A percentile compares a stretch with the other conserved stretches of the same genome.
Evolutionary conservation across 1,140 invertebrate species (phyloP).

Genomic region (Temnothorax curvispinosus): DNA sequence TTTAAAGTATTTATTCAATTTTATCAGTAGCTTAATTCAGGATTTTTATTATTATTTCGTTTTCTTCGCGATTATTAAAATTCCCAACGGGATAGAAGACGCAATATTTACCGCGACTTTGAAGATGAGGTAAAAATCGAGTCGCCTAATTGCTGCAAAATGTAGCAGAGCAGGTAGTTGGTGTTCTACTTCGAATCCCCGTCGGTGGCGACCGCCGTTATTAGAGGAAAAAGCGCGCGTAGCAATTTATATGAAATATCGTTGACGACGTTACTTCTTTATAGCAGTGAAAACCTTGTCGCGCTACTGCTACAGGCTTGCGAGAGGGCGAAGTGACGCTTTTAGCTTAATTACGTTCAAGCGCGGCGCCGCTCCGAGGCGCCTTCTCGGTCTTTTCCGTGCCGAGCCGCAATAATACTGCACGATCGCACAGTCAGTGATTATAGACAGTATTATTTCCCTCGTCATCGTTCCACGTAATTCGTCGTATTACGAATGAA

Average conservation of each 20-base stretch:
- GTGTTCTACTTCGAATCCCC: slow-evolving; percentile 39
- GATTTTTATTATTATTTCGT: not conserved
- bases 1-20: not conserved
- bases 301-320: slow-evolving; percentile 33
- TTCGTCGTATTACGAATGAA: slow-evolving; percentile 36
- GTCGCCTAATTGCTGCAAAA: slow-evolving; percentile 45
- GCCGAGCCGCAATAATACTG: slow-evolving; percentile 55
- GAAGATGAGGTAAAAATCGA: slow-evolving; percentile 44
- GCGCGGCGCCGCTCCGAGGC: slow-evolving; percentile 32
- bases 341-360: slow-evolving; percentile 60
- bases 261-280: slow-evolving; percentile 60
- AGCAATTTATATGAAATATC: slow-evolving; percentile 61
- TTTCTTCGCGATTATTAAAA: not conserved
- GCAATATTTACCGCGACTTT: not conserved
- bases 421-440: slow-evolving; percentile 35
- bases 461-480: slow-evolving; percentile 35
- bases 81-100: not conserved
- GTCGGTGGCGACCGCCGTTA: slow-evolving; percentile 23
- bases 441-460: slow-evolving; percentile 50
- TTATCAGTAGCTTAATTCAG: not conserved
- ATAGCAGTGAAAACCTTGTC: slow-evolving; percentile 61
- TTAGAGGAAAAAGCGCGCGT: slow-evolving; percentile 59
- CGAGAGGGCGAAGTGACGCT: slow-evolving; percentile 55
- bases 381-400: slow-evolving; percentile 38
- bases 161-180: slow-evolving; percentile 10